Percentiles rank a stretch among this genome's conserved stretches.
Conservation (phyloP, 2,888 invertebrate genomes). For the Alloplasta piceator region DNA sequence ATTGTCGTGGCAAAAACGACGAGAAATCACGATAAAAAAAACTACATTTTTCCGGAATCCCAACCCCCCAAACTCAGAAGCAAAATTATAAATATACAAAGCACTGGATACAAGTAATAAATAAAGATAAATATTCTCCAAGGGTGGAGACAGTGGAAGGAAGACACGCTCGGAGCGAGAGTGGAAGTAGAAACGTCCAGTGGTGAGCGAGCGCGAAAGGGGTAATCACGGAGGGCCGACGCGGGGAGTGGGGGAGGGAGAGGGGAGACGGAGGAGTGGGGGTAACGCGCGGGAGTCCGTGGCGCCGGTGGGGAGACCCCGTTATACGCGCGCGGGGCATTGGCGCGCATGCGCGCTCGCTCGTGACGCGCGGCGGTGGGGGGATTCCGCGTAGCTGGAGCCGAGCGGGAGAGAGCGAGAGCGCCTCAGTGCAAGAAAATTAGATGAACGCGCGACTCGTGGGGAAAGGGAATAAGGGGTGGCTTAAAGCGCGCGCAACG, state of each 20-base stretch:
- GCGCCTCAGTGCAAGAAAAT: conserved; percentile 6
- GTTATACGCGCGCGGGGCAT: not conserved
- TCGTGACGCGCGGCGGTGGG: not conserved
- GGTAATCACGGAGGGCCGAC: conserved; percentile 49
- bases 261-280: conserved; percentile 19
- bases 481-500: conserved; percentile 67
- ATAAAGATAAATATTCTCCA: conserved; percentile 16
- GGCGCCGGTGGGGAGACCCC: conserved; percentile 5
- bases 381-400: too few relatives aligned
- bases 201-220: conserved; percentile 52
- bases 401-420: conserved; percentile 40
- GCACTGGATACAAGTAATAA: not conserved
- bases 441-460: not conserved
- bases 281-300: not conserved
- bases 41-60: too few relatives aligned
- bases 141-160: conserved; percentile 48
- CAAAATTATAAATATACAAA: too few relatives aligned
- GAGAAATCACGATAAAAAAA: too few relatives aligned
- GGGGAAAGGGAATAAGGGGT: conserved; percentile 31
- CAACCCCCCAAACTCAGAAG: too few relatives aligned
- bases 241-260: conserved; percentile 56
- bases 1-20: too few relatives aligned
- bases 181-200: conserved; percentile 32
- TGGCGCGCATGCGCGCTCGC: conserved; percentile 3
- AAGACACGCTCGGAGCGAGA: conserved; percentile 33